These are phyloP conservation scores for Monopis laevigella DNA, from an alignment of 2,888 invertebrate genomes.

Conservation along the genomic window DNA sequence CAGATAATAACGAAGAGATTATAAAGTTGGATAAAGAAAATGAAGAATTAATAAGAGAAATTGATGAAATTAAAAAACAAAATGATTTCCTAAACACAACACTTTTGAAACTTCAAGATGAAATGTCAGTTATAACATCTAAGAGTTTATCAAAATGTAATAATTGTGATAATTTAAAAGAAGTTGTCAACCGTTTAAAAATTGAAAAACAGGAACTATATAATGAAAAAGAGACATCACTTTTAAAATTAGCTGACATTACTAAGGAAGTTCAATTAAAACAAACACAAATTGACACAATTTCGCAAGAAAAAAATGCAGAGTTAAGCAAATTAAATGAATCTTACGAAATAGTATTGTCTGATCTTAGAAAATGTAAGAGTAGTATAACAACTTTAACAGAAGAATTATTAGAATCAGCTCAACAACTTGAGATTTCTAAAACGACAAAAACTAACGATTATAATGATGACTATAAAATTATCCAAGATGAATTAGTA, in stretches of 20 bases:
- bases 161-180: conserved; percentile 27
- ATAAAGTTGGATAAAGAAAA: conserved; percentile 54
- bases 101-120: conserved; percentile 31
- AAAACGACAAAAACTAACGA: too few relatives aligned
- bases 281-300: background rate
- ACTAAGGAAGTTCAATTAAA: background rate
- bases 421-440: background rate
- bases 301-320: background rate
- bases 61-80: conserved; percentile 39
- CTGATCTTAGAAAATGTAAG: background rate
- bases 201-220: conserved; percentile 1
- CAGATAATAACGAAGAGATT: conserved; percentile 34
- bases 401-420: background rate
- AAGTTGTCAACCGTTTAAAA: conserved; percentile 20
- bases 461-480: too few relatives aligned
- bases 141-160: conserved; percentile 28
- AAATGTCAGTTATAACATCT: conserved; percentile 33
- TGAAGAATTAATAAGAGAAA: conserved; percentile 43
- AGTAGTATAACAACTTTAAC: background rate
- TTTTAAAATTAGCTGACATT: background rate
- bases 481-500: too few relatives aligned
- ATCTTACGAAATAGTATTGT: background rate
- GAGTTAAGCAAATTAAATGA: background rate
- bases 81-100: conserved; percentile 36
- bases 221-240: background rate